Base-by-base conservation (phyloP, 2,797 vertebrate species). In the Lithobates sylvaticus region DNA sequence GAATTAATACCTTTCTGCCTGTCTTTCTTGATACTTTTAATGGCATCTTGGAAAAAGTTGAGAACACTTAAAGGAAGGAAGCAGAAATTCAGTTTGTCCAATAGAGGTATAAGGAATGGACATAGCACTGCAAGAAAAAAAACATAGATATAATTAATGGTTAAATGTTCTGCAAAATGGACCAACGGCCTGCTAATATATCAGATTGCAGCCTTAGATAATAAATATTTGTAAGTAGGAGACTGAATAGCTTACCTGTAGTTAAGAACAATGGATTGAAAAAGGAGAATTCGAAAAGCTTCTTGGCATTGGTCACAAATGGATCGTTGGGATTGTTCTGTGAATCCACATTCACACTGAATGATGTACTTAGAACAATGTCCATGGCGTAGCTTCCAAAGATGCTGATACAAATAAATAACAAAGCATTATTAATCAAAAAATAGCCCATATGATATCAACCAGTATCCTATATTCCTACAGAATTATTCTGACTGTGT, bases 321-420 rank as follows among this genome's bases (percentile, higher is more conserved):
- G 95, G 94, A 69, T 96, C 95, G 0, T 89, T 89, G 3, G 95
- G 94, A 78, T 95, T 96, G 92, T 93, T 93, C 83, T 96, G 64
- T 58, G 89, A 90, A 84, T 95, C 90, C 0, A 92, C 87, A 54
- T 95, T 93, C 1, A 94, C 90, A 34, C 95, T 91, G 89, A 96
- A 96, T 70, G 95, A 94, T 6, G 93, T 90, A 58, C 94, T 94
- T 85, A 91, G 91, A 69, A 95, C 88, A 7, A 92, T 88, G 75
- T 96, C 94, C 90, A 97, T 90, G 83, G 93, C 94, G 90, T 93
- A 96, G 3, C 94, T 90, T 23, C 78, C 93, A 87, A 96, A 8
- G 3, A 92, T 84, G 0, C 94, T 92, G 15, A 8, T 34, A 74
- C 21, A 42, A 54, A 89, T 54, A 42, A 54, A 89, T 54, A 34